Evolutionary conservation across 2,113 vertebrate species (phyloP).

Genomic region (Aythya baeri): DNA sequence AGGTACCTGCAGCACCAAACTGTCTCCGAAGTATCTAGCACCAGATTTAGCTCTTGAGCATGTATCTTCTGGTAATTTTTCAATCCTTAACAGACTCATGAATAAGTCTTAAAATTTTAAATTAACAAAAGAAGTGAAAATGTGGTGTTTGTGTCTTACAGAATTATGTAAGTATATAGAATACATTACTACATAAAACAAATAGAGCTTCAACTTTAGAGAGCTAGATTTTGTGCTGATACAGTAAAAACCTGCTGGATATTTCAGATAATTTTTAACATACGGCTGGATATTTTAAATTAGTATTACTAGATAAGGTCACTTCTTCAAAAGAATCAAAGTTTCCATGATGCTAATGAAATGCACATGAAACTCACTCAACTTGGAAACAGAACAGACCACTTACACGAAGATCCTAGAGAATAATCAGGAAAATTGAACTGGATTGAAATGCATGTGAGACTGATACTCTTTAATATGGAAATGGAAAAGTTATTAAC

Average conservation of each 20-base stretch:
- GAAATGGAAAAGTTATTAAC: not conserved
- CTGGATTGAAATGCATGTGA: not conserved
- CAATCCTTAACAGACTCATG: not conserved
- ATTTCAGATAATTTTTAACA: not conserved
- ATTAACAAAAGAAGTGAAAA: not conserved
- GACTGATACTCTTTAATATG: not conserved
- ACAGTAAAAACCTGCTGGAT: not conserved
- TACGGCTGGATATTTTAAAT: not conserved
- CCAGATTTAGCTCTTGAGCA: not conserved
- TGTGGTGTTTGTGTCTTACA: not conserved
- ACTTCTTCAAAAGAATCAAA: not conserved
- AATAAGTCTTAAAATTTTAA: not conserved
- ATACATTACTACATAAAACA: not conserved
- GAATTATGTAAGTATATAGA: not conserved
- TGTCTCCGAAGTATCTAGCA: not conserved
- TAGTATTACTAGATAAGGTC: slow-evolving; percentile 15
- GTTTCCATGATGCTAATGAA: not conserved
- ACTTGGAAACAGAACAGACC: not conserved
- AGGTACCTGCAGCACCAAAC: not conserved
- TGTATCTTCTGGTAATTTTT: not conserved
- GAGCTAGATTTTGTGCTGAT: not conserved
- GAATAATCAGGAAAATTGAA: not conserved
- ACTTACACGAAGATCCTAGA: not conserved
- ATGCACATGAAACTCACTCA: not conserved
- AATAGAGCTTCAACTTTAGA: not conserved